phyloP scores from a whole-genome alignment of 2,888 invertebrate species.

The Lithophane ornitopus region DNA sequence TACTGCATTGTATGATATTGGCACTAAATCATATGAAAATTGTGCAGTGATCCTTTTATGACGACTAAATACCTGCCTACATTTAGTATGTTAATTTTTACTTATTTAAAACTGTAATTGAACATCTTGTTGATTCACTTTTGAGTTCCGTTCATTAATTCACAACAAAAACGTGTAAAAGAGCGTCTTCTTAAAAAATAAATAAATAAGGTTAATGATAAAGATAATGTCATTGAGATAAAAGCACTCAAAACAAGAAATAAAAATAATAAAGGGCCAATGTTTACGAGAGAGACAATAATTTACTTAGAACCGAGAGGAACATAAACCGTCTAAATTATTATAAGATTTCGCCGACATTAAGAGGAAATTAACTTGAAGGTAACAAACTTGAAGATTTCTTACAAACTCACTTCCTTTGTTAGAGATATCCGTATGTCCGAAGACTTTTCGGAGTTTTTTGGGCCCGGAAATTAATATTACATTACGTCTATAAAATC shows the following conservation, averaged over 20 bases:
- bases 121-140: neutral
- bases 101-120: neutral
- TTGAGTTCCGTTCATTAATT: neutral
- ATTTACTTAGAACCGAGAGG: conserved; percentile 54
- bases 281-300: conserved; percentile 58
- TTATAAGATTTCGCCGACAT: conserved; percentile 60
- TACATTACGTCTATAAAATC: conserved; percentile 7
- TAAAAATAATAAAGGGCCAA: conserved; percentile 53
- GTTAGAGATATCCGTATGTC: conserved; percentile 39
- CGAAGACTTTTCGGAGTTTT: conserved; percentile 24
- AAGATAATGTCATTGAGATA: conserved; percentile 34
- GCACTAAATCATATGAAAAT: neutral
- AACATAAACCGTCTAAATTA: conserved; percentile 57
- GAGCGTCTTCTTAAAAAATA: neutral
- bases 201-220: conserved; percentile 38
- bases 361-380: conserved; percentile 61
- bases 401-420: conserved; percentile 35
- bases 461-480: conserved; percentile 25
- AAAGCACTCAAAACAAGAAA: conserved; percentile 48
- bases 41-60: neutral
- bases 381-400: conserved; percentile 58
- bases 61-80: neutral
- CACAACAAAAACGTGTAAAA: neutral
- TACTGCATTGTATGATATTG: neutral
- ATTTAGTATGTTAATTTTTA: neutral